Conservation (phyloP, 2,113 vertebrate genomes). For the Cyanistes caeruleus region DNA sequence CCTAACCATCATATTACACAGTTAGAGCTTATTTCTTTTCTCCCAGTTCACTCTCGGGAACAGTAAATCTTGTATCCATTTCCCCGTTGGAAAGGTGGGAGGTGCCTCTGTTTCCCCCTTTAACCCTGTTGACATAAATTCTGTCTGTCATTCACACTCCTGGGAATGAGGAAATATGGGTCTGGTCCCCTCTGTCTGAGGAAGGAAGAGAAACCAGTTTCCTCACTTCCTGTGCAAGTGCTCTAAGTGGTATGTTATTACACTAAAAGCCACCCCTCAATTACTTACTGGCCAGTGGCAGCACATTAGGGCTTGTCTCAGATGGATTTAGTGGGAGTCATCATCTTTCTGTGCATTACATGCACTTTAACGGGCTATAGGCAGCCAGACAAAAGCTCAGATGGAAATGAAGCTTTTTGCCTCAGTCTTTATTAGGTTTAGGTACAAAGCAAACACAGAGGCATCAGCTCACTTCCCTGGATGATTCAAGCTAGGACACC, state of each 20-base stretch:
- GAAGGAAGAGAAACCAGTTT: slow-evolving; percentile 2
- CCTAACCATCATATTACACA: not conserved
- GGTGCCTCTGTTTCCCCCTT: not conserved
- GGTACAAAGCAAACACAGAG: not conserved
- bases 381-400: not conserved
- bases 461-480: not conserved
- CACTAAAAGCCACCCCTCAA: not conserved
- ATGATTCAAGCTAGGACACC: not conserved
- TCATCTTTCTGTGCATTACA: not conserved
- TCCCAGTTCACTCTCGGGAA: not conserved
- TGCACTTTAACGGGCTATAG: not conserved
- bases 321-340: not conserved
- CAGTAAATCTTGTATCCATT: not conserved
- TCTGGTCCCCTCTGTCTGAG: not conserved
- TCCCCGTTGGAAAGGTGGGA: not conserved
- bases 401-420: not conserved
- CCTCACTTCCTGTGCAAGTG: not conserved
- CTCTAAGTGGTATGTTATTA: slow-evolving; percentile 17
- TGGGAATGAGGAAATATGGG: not conserved
- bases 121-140: slow-evolving; percentile 20
- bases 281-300: not conserved
- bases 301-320: not conserved
- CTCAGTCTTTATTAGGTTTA: not conserved
- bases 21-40: not conserved
- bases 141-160: not conserved